Evolutionary conservation across 1,140 invertebrate species (phyloP), one percentile per base, ranked within the genome.

Genomic region (Drosophila orosa): DNA sequence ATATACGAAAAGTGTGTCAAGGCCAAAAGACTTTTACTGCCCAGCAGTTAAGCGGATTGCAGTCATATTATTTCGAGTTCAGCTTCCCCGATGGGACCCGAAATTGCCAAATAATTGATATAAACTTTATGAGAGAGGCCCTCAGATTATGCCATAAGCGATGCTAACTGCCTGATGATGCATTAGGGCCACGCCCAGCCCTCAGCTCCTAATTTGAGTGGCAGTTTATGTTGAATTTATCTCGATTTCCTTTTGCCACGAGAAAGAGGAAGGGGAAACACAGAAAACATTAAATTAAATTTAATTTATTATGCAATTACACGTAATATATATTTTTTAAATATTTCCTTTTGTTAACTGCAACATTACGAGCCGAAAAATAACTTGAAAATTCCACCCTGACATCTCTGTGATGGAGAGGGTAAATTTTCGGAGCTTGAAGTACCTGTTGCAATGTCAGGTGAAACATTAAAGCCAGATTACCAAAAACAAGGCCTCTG

Each of bases 91-190:
- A 87, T 82, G 75, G 54, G 62, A n/a, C 52, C 52, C 60, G 37
- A 72, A 89, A 84, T 89, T 74, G 85, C 78, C 71, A 84, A 84
- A 90, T 89, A 90, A 89, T 89, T 89, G 74, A 61, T 80, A 84
- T 84, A 84, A 74, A 87, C 73, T 65, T 47, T 56, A 47, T 50
- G 39, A 39, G 27, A 42, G 56, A 48, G 63, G 45, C 62, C 24
- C 31, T 27, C 33, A 25, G 37, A 31, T 55, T 44, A 60, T 45
- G 45, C 29, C 67, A 39, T 72, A 31, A 54, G 50, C 50, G 50
- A 35, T 35, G 60, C 74, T 56, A 74, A 71, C 39, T 63, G 52
- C 24, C 52, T 44, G 10, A 27, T 76, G 65, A 66, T 61, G 58
- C 50, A 76, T 80, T 76, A 77, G 50, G 50, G 47, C 63, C 60